Evolutionary conservation across 2,113 vertebrate genomes (phyloP), one percentile per base, ranked within the genome.

Genomic region (Bostrychus sinensis): DNA sequence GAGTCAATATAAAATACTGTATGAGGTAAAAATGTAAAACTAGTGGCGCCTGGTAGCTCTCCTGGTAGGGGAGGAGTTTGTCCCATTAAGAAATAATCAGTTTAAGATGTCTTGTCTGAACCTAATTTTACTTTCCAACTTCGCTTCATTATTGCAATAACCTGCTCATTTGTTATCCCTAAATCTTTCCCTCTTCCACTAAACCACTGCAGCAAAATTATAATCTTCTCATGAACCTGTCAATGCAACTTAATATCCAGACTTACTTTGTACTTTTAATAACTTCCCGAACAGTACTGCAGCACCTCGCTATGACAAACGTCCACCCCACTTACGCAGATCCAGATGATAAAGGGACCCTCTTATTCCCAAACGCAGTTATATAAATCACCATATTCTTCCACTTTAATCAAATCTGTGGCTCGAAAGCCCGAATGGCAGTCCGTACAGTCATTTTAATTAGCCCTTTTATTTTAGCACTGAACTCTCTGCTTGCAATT

Each of bases 401-500:
- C 22, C 20, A 12, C 23, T 64, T 53, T 53, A 23, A 57, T 77
- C n/a, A 41, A 65, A 62, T 34, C 46, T 34, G 12, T 23, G 16
- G 46, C n/a, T 23, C 37, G 26, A 56, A 50, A 59, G 43, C 17
- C 20, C 12, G 25, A 55, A 65, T 25, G 20, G 19, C 56, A 26
- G 41, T 48, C 36, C 13, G 20, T 5, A 17, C 48, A 36, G 32
- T 9, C 51, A 9, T 5, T 28, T 12, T 56, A 59, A 72, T 51
- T 19, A 67, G 16, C 2, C 36, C 6, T 34, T 20, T 8, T 6
- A 61, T 48, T 56, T 28, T 3, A 30, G 23, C 25, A 23, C 8
- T 48, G 37, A 67, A 10, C 25, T 48, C 28, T 3, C n/a, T 4
- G 56, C 25, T 53, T 36, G 26, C 66, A 56, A 28, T 56, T 30